Conservation (phyloP, 2,888 invertebrate species). For the Blastobasis adustella region DNA sequence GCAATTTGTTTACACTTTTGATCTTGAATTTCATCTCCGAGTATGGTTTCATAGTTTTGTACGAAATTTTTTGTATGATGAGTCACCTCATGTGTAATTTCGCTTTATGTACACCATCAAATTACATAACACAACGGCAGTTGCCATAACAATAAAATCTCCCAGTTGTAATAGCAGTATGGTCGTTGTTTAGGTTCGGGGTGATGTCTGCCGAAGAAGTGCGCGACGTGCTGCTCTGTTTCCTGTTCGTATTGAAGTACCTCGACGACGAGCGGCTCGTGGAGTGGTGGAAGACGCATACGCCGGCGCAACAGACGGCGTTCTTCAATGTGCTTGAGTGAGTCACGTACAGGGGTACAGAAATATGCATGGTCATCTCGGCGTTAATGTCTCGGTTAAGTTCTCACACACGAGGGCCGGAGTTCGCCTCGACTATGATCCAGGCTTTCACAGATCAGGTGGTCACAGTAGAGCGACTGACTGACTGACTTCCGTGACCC, state of each 20-base stretch:
- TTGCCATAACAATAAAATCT: too few species aligned
- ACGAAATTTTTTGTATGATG: too few species aligned
- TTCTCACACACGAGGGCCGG: background rate
- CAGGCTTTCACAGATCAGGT: too few species aligned
- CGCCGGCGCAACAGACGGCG: conserved; percentile 85
- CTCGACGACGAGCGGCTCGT: conserved; percentile 91
- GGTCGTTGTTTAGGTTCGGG: conserved; percentile 51
- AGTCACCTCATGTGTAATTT: too few species aligned
- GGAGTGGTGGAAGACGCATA: conserved; percentile 93
- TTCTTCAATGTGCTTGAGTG: conserved; percentile 91
- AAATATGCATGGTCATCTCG: background rate
- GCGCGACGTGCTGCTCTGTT: conserved; percentile 90
- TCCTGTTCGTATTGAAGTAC: conserved; percentile 93
- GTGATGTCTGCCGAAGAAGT: conserved; percentile 82
- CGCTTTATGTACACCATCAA: too few species aligned
- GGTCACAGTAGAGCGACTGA: too few species aligned
- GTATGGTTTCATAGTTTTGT: too few species aligned
- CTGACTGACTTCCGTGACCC: too few species aligned
- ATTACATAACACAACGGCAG: too few species aligned
- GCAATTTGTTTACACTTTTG: too few species aligned
- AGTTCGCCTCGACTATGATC: background rate
- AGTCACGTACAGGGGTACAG: conserved; percentile 35
- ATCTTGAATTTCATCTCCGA: too few species aligned
- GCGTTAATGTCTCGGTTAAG: background rate
- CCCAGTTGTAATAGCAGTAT: too few species aligned